These are phyloP conservation scores for Pocillopora verrucosa DNA, from an alignment of 64 coral and sea anemone species.

Conservation along the genomic window DNA sequence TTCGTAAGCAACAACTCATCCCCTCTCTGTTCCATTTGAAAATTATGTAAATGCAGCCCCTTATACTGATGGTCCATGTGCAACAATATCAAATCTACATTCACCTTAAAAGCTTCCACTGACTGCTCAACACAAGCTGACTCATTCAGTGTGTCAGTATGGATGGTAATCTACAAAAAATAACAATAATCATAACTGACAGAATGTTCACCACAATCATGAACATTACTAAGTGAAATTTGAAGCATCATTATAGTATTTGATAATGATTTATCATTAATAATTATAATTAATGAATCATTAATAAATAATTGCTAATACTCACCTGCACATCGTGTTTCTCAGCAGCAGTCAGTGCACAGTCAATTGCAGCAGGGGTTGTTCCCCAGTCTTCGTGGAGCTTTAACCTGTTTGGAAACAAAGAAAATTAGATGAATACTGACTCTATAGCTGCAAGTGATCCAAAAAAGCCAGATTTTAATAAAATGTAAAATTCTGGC, in stretches of 20 bases:
- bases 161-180: conserved; percentile 65
- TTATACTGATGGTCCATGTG: background rate
- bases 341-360: conserved; percentile 60
- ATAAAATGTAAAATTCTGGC: no score
- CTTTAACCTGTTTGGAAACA: conserved; percentile 40
- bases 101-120: conserved; percentile 74
- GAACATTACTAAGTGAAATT: no score
- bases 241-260: no score
- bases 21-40: no score
- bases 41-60: no score
- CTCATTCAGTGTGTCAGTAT: conserved; percentile 75
- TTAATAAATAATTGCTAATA: background rate
- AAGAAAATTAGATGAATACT: background rate
- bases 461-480: background rate
- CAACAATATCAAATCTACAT: background rate
- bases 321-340: conserved; percentile 77
- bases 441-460: no score
- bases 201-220: no score
- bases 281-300: no score
- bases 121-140: conserved; percentile 80
- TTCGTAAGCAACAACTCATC: no score
- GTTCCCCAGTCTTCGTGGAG: conserved; percentile 87
- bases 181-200: no score
- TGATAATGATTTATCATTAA: no score
- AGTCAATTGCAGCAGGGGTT: conserved; percentile 78